Evolutionary conservation across 2,888 invertebrate species (phyloP).

Genomic region (Automeris io): DNA sequence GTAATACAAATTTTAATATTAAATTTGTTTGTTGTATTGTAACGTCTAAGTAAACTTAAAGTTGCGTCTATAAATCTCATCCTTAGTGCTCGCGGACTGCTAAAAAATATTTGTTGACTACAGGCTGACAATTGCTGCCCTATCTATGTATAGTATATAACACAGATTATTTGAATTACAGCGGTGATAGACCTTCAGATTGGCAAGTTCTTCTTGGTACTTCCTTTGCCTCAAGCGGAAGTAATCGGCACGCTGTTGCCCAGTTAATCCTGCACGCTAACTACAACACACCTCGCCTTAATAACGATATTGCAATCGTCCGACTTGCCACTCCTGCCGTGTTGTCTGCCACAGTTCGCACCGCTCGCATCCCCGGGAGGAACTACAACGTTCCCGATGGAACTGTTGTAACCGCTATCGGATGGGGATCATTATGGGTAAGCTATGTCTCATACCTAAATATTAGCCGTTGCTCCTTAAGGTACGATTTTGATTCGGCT

Average conservation of each 20-base stretch:
- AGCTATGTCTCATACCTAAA: too few relatives aligned
- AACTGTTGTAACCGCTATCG: conserved; percentile 23
- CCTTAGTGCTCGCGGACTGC: too few relatives aligned
- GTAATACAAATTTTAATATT: too few relatives aligned
- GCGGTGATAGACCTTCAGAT: conserved; percentile 25
- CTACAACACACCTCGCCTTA: conserved; percentile 20
- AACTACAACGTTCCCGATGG: conserved; percentile 24
- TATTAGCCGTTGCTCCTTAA: too few relatives aligned
- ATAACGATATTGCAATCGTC: conserved; percentile 42
- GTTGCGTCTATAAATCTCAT: too few relatives aligned
- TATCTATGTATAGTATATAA: too few relatives aligned
- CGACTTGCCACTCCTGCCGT: conserved; percentile 22
- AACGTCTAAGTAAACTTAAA: too few relatives aligned
- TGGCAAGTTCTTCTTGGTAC: conserved; percentile 40
- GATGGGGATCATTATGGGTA: conserved; percentile 40
- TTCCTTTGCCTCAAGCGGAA: conserved; percentile 25
- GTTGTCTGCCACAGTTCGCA: conserved; percentile 14
- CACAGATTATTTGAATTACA: conserved; percentile 11
- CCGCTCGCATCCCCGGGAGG: conserved; percentile 29
- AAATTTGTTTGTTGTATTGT: too few relatives aligned
- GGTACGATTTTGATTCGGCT: too few relatives aligned
- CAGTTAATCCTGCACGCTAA: conserved; percentile 22
- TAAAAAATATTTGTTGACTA: too few relatives aligned
- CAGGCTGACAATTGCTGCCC: too few relatives aligned
- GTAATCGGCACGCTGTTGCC: conserved; percentile 19